Percentiles rank a stretch among this genome's conserved stretches.
Conservation (phyloP, 2,113 vertebrate genomes). For the Oryzias celebensis region DNA sequence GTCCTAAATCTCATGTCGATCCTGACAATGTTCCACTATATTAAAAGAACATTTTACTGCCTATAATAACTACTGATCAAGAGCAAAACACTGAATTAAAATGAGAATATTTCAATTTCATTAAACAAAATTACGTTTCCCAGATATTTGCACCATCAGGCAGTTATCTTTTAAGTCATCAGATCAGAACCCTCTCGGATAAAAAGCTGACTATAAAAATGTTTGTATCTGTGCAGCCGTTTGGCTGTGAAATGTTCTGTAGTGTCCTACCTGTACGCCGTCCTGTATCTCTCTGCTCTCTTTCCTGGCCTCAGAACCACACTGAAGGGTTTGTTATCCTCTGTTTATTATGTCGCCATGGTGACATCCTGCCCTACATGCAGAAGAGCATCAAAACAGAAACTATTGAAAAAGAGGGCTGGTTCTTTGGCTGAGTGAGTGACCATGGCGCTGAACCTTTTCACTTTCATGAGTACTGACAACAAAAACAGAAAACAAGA, state of each 20-base stretch:
- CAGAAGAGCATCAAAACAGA: constrained; percentile 68
- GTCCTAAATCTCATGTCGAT: no score
- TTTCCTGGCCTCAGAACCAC: constrained; percentile 45
- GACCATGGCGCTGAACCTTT: neutral
- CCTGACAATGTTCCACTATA: no score
- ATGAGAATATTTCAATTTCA: no score
- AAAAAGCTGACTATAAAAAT: no score
- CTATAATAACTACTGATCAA: no score
- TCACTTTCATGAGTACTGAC: neutral
- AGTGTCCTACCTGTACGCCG: neutral
- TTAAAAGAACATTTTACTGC: no score
- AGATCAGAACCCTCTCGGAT: no score
- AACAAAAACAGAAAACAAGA: neutral
- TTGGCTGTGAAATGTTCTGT: neutral
- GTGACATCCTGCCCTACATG: constrained; percentile 81
- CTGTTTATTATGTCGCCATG: constrained; percentile 86
- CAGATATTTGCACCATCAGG: no score
- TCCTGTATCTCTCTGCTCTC: constrained; percentile 31
- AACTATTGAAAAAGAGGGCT: constrained; percentile 7
- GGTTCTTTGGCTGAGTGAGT: neutral
- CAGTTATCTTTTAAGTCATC: no score
- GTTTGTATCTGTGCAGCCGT: no score
- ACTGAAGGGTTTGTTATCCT: constrained; percentile 82
- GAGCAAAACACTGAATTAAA: no score
- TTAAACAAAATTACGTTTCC: no score